These are phyloP conservation scores for Bryconaethiops microstoma DNA, from an alignment of 2,797 vertebrate genomes.

Conservation along the genomic window DNA sequence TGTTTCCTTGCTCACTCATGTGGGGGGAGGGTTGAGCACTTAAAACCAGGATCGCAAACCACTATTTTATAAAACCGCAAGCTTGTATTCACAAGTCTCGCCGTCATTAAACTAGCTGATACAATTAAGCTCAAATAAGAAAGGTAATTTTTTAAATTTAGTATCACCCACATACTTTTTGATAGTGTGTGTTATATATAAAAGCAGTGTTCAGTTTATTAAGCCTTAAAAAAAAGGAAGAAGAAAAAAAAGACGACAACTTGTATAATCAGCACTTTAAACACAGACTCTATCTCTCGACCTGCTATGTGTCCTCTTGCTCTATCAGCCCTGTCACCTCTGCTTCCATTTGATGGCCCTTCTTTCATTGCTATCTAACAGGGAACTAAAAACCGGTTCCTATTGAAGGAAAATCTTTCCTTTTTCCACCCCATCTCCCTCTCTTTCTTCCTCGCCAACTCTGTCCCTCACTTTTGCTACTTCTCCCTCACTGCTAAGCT, in stretches of 20 bases:
- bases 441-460: neutral
- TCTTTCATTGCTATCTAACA: conserved; percentile 40
- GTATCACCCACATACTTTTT: no score
- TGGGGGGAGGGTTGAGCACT: neutral
- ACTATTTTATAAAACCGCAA: conserved; percentile 15
- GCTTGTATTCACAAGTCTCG: neutral
- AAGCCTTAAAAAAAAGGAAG: no score
- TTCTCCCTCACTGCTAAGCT: conserved; percentile 67
- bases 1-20: neutral
- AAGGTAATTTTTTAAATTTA: no score
- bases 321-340: conserved; percentile 41
- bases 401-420: conserved; percentile 24
- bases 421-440: neutral
- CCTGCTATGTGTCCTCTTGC: conserved; percentile 1
- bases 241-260: no score
- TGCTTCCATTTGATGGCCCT: conserved; percentile 14
- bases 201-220: no score
- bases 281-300: neutral
- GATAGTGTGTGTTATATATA: no score
- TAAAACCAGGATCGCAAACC: conserved; percentile 17
- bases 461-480: neutral
- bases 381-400: conserved; percentile 29
- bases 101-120: neutral
- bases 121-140: no score
- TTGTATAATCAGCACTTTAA: no score